Percentiles rank a stretch among this genome's conserved stretches.
Evolutionary conservation across 2,113 vertebrate species (phyloP).

Genomic region (Brachionichthys hirsutus): DNA sequence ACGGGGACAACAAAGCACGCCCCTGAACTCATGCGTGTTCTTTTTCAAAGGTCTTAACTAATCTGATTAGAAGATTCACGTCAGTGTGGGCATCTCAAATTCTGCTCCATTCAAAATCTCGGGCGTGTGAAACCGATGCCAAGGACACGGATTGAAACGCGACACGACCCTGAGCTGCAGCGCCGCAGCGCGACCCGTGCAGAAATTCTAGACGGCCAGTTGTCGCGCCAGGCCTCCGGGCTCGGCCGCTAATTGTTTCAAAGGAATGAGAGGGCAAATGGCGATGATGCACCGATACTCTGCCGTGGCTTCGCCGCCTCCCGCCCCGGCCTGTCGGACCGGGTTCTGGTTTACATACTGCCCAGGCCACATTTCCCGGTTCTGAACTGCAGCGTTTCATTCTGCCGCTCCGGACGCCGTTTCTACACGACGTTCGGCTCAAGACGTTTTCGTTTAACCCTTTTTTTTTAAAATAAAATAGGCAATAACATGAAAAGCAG

Average conservation of each 20-base stretch:
- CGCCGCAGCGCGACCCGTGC: too few species aligned
- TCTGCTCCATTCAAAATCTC: too few species aligned
- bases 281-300: conserved; percentile 19
- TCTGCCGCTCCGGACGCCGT: too few species aligned
- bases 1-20: too few species aligned
- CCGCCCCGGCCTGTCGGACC: conserved; percentile 47
- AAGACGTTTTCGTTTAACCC: too few species aligned
- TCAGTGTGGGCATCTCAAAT: too few species aligned
- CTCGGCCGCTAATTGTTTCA: conserved; percentile 42
- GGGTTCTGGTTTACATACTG: conserved; percentile 26
- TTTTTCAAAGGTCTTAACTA: too few species aligned
- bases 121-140: conserved; percentile 4
- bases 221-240: conserved; percentile 23
- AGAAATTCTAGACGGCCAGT: conserved; percentile 48
- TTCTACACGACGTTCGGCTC: too few species aligned
- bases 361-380: conserved; percentile 37
- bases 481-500: too few species aligned
- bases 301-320: conserved; percentile 23
- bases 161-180: conserved; percentile 2
- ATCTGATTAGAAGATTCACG: too few species aligned
- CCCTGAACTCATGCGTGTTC: too few species aligned
- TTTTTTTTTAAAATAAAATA: too few species aligned
- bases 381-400: background rate
- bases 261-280: conserved; percentile 46
- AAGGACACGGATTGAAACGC: background rate